phyloP scores from a whole-genome alignment of 1,140 invertebrate species.

The Bombus picipes region DNA sequence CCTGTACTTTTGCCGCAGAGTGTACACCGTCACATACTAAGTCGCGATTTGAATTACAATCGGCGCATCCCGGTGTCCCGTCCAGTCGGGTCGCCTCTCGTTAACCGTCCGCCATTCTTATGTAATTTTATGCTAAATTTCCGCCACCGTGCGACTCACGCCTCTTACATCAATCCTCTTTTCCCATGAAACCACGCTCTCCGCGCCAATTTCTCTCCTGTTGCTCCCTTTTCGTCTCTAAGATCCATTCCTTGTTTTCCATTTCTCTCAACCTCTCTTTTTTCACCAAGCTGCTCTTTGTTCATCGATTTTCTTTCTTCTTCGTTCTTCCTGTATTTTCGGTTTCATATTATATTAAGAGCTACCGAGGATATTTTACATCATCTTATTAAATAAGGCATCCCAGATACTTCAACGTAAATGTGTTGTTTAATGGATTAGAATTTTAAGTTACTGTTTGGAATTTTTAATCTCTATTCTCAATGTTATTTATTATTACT shows the following conservation, averaged over 20 bases:
- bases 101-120: conserved; percentile 77
- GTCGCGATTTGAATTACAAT: conserved; percentile 68
- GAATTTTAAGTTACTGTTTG: too few species aligned
- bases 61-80: conserved; percentile 54
- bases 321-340: too few species aligned
- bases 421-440: too few species aligned
- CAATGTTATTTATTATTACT: too few species aligned
- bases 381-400: fast-evolving
- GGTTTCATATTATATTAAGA: too few species aligned
- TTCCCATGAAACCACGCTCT: not conserved
- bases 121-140: conserved; percentile 77
- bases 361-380: too few species aligned
- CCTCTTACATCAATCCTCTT: conserved; percentile 27
- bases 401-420: too few species aligned
- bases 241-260: not conserved
- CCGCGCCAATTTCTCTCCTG: not conserved
- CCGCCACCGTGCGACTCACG: conserved; percentile 13
- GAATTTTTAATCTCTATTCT: too few species aligned
- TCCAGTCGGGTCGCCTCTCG: conserved; percentile 47
- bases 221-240: not conserved
- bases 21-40: conserved; percentile 56
- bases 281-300: not conserved
- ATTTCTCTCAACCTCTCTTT: not conserved
- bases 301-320: not conserved
- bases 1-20: conserved; percentile 45